Conservation (phyloP, 2,888 invertebrate genomes). For the Phalera bucephala region DNA sequence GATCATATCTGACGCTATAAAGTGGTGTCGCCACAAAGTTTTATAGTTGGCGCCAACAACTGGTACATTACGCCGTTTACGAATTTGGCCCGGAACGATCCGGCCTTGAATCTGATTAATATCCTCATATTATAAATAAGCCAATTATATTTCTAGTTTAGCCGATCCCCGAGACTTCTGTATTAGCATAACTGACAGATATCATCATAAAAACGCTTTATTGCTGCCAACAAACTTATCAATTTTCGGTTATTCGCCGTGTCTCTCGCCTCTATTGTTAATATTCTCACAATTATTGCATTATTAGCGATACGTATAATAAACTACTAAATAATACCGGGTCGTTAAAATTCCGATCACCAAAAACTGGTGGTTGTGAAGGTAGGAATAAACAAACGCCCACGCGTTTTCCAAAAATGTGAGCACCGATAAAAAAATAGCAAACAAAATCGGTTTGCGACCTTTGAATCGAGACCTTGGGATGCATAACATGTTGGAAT, state of each 20-base stretch:
- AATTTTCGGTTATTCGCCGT: slow-evolving; percentile 15
- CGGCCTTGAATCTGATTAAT: slow-evolving; percentile 31
- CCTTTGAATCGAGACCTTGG: slow-evolving; percentile 16
- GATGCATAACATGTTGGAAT: slow-evolving; percentile 6
- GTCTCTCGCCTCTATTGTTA: slow-evolving; percentile 11
- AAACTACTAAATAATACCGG: slow-evolving; percentile 5
- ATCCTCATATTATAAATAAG: slow-evolving; percentile 46
- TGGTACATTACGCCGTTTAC: slow-evolving; percentile 29
- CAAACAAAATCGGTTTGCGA: slow-evolving; percentile 17
- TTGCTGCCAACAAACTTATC: slow-evolving; percentile 8
- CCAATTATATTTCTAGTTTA: slow-evolving; percentile 41
- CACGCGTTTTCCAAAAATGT: slow-evolving; percentile 26
- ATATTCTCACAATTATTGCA: slow-evolving; percentile 14
- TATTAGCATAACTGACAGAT: slow-evolving; percentile 39
- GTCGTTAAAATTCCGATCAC: slow-evolving; percentile 16
- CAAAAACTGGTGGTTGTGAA: slow-evolving; percentile 17
- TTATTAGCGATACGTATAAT: background rate
- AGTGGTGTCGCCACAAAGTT: slow-evolving; percentile 15
- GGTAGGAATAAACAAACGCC: slow-evolving; percentile 37
- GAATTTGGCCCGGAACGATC: slow-evolving; percentile 41
- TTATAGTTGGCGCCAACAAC: slow-evolving; percentile 47
- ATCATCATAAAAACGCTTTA: slow-evolving; percentile 10
- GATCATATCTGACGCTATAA: slow-evolving; percentile 2
- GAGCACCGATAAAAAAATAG: slow-evolving; percentile 17
- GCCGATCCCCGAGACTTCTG: slow-evolving; percentile 25